Conservation (phyloP, 2,888 invertebrate species). For the Cinara cedri region DNA sequence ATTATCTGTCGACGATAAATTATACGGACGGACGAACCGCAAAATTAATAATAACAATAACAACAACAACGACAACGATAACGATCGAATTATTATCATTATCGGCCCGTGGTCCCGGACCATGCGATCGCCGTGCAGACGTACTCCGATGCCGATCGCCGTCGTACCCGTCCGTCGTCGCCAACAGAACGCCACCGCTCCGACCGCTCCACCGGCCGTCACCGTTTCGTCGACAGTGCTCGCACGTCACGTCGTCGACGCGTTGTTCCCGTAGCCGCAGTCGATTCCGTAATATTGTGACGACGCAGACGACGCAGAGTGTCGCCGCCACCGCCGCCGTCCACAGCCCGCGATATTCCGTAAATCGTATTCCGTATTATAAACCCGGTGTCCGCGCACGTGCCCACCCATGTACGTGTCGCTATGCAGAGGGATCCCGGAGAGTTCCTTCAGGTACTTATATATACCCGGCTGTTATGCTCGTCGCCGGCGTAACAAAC, state of each 20-base stretch:
- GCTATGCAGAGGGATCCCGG: conserved; percentile 44
- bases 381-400: neutral
- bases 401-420: conserved; percentile 4
- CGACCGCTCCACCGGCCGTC: neutral
- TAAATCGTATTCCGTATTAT: too few species aligned
- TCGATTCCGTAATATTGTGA: too few species aligned
- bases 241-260: too few species aligned
- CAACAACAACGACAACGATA: neutral
- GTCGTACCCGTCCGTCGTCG: neutral
- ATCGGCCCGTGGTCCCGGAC: neutral
- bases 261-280: too few species aligned
- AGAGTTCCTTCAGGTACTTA: conserved; percentile 52
- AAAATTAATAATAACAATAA: neutral
- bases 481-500: neutral
- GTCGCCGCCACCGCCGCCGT: neutral
- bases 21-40: too few species aligned
- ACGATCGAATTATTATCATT: too few species aligned
- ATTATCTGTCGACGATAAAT: too few species aligned
- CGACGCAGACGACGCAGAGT: neutral
- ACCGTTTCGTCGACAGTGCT: too few species aligned
- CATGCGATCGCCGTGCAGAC: neutral
- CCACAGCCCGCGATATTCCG: neutral
- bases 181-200: neutral
- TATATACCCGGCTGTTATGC: too few species aligned
- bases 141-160: neutral